These are phyloP conservation scores for Drosophila kuntzei DNA, from an alignment of 2,888 invertebrate genomes.

Conservation along the genomic window DNA sequence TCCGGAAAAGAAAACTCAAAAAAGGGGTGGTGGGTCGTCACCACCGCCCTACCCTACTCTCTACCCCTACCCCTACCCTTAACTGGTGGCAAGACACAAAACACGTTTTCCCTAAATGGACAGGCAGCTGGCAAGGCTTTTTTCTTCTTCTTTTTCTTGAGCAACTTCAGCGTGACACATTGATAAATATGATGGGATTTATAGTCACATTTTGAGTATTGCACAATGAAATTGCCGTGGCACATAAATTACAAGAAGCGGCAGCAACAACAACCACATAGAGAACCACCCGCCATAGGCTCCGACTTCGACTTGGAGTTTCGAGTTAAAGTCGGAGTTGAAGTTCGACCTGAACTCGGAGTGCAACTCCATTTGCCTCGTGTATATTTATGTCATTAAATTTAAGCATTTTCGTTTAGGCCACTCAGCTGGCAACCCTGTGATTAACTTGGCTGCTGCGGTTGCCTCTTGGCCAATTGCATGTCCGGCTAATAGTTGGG, in stretches of 20 bases:
- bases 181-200: constrained; percentile 66
- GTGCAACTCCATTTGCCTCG: constrained; percentile 58
- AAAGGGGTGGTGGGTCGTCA: constrained; percentile 61
- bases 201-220: constrained; percentile 49
- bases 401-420: constrained; percentile 85
- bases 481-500: constrained; percentile 76
- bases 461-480: constrained; percentile 68
- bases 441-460: constrained; percentile 75
- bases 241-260: constrained; percentile 41
- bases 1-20: constrained; percentile 36
- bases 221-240: constrained; percentile 47
- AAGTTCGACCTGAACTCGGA: constrained; percentile 22
- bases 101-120: constrained; percentile 75
- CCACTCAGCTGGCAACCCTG: constrained; percentile 82
- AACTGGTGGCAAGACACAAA: constrained; percentile 35
- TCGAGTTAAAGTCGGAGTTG: constrained; percentile 7
- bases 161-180: constrained; percentile 58
- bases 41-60: constrained; percentile 10
- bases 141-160: constrained; percentile 6
- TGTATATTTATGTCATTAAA: constrained; percentile 84
- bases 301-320: constrained; percentile 18
- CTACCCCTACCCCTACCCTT: constrained; percentile 27
- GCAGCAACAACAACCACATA: constrained; percentile 12
- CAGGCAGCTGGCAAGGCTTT: constrained; percentile 53
- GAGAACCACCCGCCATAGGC: constrained; percentile 61